These are phyloP conservation scores for Argyrosomus regius DNA, from an alignment of 2,797 vertebrate genomes.

Conservation along the genomic window DNA sequence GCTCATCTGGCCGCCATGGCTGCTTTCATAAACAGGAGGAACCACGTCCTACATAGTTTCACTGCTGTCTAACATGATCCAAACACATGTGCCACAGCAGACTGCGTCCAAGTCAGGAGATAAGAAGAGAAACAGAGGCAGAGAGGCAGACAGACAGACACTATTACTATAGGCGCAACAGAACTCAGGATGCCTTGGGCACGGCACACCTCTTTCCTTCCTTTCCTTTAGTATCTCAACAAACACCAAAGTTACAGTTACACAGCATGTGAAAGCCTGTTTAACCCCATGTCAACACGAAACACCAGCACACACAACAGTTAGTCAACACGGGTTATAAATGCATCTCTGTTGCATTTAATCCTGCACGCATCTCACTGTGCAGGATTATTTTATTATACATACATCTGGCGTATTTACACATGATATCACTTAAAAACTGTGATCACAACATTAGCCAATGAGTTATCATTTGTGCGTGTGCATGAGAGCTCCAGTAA, in stretches of 20 bases:
- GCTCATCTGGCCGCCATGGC: constrained; percentile 85
- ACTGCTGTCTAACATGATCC: constrained; percentile 87
- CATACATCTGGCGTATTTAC: not conserved
- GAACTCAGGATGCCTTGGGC: constrained; percentile 52
- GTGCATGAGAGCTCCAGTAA: constrained; percentile 18
- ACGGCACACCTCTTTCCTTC: constrained; percentile 50
- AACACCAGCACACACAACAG: constrained; percentile 18
- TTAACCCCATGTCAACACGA: constrained; percentile 50
- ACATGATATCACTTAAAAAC: not conserved
- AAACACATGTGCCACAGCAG: constrained; percentile 86
- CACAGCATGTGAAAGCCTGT: constrained; percentile 34
- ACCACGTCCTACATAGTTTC: constrained; percentile 87
- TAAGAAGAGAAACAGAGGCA: constrained; percentile 67
- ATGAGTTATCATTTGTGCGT: not conserved
- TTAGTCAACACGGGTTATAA: constrained; percentile 20
- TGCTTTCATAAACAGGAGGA: constrained; percentile 86
- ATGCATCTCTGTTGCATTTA: not conserved
- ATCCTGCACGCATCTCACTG: constrained; percentile 2
- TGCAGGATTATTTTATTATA: not conserved
- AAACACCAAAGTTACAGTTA: constrained; percentile 42
- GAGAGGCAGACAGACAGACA: constrained; percentile 55
- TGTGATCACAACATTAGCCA: constrained; percentile 8
- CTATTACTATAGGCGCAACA: constrained; percentile 35
- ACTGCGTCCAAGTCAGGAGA: constrained; percentile 72
- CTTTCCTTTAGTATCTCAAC: constrained; percentile 29